A percentile compares a stretch with the other conserved stretches of the same genome.
phyloP scores from a whole-genome alignment of 2,113 vertebrate species.

The Sinocyclocheilus maitianheensis region DNA sequence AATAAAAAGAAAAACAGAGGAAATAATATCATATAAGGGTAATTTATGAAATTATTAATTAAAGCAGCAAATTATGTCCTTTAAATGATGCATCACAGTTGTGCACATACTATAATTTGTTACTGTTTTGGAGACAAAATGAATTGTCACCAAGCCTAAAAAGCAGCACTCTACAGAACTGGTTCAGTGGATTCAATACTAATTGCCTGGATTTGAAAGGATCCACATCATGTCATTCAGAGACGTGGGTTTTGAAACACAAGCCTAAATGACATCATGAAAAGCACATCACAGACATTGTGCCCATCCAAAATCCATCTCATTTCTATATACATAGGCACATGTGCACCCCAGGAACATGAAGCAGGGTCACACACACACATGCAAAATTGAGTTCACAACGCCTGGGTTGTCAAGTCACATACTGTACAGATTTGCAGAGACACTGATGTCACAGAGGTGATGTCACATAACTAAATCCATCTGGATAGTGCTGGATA shows the following conservation, averaged over 20 bases:
- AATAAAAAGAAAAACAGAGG: background rate
- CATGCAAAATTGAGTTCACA: background rate
- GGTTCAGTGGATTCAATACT: background rate
- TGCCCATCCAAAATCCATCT: background rate
- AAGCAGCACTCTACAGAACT: background rate
- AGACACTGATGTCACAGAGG: background rate
- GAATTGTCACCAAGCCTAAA: conserved; percentile 34
- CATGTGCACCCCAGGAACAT: background rate
- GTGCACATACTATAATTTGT: background rate
- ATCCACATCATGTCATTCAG: conserved; percentile 38
- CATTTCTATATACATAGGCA: background rate
- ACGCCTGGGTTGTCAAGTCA: background rate
- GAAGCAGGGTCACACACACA: background rate
- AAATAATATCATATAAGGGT: background rate
- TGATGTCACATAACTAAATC: conserved; percentile 9
- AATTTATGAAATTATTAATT: conserved; percentile 3
- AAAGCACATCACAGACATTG: conserved; percentile 13
- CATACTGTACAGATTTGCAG: background rate
- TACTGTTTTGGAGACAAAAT: background rate
- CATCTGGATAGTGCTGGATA: conserved; percentile 7
- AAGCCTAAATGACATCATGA: conserved; percentile 4
- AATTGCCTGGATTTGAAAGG: conserved; percentile 39
- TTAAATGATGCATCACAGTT: background rate
- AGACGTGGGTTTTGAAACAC: conserved; percentile 16
- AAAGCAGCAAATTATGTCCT: background rate